These are phyloP conservation scores for Odobenus rosmarus DNA, from an alignment of 2,113 vertebrate species.

Conservation along the genomic window DNA sequence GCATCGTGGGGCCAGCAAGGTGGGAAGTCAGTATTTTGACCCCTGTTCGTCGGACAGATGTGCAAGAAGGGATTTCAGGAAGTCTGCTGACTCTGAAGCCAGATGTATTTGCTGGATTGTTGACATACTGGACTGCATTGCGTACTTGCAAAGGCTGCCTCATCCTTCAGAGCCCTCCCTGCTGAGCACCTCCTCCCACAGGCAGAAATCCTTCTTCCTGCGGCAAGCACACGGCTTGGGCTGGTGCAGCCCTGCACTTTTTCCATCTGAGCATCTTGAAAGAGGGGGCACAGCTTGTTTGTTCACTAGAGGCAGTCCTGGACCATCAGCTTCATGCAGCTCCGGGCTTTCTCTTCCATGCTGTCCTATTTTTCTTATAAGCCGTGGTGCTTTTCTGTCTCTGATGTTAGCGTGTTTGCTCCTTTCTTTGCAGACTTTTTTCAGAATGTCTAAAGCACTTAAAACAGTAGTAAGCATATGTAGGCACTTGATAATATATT, in stretches of 20 bases:
- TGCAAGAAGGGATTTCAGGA: not conserved
- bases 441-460: not conserved
- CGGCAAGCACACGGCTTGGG: rapidly evolving
- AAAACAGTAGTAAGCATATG: not conserved
- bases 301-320: rapidly evolving
- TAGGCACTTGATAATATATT: not conserved
- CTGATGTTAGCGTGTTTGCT: not conserved
- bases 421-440: not conserved
- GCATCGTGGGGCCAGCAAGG: not conserved
- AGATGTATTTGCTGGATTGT: not conserved
- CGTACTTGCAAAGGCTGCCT: not conserved
- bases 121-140: not conserved
- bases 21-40: not conserved
- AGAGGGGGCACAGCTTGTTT: not conserved
- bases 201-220: not conserved
- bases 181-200: not conserved
- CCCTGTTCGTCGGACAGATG: rapidly evolving
- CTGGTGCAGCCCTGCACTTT: rapidly evolving
- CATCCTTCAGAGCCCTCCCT: not conserved
- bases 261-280: not conserved
- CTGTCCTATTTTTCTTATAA: not conserved
- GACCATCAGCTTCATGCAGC: too few relatives aligned
- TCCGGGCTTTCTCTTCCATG: not conserved
- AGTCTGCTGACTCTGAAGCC: not conserved
- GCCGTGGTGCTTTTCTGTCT: not conserved